These are phyloP conservation scores for Urechis unicinctus DNA, from an alignment of 2,888 invertebrate genomes.

Conservation along the genomic window DNA sequence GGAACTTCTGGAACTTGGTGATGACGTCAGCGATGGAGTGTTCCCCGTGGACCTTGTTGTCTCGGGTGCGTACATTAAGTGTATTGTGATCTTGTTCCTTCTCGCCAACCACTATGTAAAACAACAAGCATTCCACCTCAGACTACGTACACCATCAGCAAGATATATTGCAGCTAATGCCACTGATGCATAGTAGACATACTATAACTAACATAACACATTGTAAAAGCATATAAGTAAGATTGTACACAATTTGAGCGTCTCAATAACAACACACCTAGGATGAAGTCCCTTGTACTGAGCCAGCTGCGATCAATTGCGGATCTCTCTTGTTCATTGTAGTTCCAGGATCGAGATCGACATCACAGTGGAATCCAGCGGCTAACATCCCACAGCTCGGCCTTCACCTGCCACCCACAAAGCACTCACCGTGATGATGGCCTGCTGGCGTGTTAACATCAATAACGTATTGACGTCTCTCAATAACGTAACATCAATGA, in stretches of 20 bases:
- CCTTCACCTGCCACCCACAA: constrained; percentile 57
- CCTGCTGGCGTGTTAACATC: too few species aligned
- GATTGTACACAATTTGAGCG: too few species aligned
- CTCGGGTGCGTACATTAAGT: constrained; percentile 94
- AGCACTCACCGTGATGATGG: too few species aligned
- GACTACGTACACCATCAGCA: background rate
- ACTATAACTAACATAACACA: too few species aligned
- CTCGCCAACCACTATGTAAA: constrained; percentile 94
- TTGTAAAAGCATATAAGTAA: too few species aligned
- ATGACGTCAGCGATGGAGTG: constrained; percentile 74
- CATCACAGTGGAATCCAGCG: constrained; percentile 86
- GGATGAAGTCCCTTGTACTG: constrained; percentile 98
- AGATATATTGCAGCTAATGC: background rate
- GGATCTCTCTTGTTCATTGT: constrained; percentile 97
- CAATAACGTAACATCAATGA: too few species aligned
- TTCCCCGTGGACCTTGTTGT: constrained; percentile 96
- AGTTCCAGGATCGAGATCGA: constrained; percentile 84
- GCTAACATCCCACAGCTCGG: constrained; percentile 67
- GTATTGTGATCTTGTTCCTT: constrained; percentile 81
- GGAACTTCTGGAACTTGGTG: constrained; percentile 68
- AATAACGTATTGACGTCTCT: too few species aligned
- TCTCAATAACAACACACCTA: constrained; percentile 69
- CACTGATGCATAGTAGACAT: too few species aligned
- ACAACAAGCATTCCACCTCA: too few species aligned
- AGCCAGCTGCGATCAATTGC: constrained; percentile 92